phyloP scores from a whole-genome alignment of 92 coral and sea anemone genomes.

The Porites evermanni region DNA sequence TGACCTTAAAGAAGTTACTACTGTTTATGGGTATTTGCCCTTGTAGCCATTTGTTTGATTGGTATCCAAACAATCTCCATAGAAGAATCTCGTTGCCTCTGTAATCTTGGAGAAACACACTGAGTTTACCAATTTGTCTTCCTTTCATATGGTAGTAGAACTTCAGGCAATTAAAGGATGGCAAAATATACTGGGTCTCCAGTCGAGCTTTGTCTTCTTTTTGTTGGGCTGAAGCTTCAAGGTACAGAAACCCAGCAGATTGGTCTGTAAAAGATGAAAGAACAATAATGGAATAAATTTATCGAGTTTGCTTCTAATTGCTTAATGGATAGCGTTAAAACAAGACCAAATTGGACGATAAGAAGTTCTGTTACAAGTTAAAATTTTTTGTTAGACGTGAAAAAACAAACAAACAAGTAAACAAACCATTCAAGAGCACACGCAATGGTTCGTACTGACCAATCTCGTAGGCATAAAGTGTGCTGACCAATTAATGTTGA shows the following conservation, averaged over 20 bases:
- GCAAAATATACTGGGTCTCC: slow-evolving; percentile 46
- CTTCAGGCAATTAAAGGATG: slow-evolving; percentile 57
- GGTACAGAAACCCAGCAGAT: slow-evolving; percentile 2
- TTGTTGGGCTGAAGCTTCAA: background rate
- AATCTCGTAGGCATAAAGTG: no score
- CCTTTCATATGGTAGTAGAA: slow-evolving; percentile 71
- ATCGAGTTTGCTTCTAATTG: no score
- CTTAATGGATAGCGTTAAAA: no score
- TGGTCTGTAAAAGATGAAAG: slow-evolving; percentile 1
- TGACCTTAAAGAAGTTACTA: slow-evolving; percentile 57
- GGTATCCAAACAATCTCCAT: slow-evolving; percentile 73
- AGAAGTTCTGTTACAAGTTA: no score
- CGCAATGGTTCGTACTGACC: no score
- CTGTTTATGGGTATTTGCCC: slow-evolving; percentile 53
- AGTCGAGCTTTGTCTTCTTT: slow-evolving; percentile 50
- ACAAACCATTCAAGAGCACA: no score
- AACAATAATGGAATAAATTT: background rate
- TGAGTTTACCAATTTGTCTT: slow-evolving; percentile 67
- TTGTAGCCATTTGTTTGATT: slow-evolving; percentile 44
- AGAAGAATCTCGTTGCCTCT: slow-evolving; percentile 41
- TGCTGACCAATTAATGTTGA: no score
- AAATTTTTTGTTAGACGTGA: no score
- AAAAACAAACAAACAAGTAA: no score
- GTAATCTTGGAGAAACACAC: slow-evolving; percentile 49
- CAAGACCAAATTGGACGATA: no score